Percentiles rank a stretch among this genome's conserved stretches.
phyloP scores from a whole-genome alignment of 2,888 invertebrate species.

The Adelognathus sp. region DNA sequence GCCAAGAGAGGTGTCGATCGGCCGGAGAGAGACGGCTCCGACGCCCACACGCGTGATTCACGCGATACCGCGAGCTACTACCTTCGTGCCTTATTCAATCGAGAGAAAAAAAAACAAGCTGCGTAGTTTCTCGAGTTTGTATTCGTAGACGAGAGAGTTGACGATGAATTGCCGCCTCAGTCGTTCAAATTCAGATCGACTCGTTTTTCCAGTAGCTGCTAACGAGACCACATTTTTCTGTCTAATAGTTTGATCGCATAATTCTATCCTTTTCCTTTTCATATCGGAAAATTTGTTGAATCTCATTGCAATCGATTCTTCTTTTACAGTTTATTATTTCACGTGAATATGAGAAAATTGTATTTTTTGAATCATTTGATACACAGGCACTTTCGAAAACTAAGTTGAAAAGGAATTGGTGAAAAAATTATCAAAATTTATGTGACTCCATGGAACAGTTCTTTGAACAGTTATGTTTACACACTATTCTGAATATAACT shows the following conservation, averaged over 20 bases:
- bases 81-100: constrained; percentile 54
- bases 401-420: too few relatives aligned
- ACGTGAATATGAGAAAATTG: not conserved
- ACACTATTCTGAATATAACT: too few relatives aligned
- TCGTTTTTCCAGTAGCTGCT: not conserved
- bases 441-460: too few relatives aligned
- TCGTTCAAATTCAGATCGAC: not conserved
- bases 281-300: not conserved
- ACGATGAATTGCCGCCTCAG: constrained; percentile 10
- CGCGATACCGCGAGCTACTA: constrained; percentile 60
- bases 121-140: constrained; percentile 44
- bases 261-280: not conserved
- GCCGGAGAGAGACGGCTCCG: constrained; percentile 50
- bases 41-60: constrained; percentile 72
- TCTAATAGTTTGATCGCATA: not conserved
- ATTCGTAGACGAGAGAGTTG: constrained; percentile 37
- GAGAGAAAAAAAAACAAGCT: constrained; percentile 55
- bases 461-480: too few relatives aligned
- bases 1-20: constrained; percentile 38
- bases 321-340: not conserved
- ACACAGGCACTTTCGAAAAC: too few relatives aligned
- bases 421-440: too few relatives aligned
- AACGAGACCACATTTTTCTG: not conserved
- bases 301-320: not conserved
- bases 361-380: not conserved